Base-by-base conservation (phyloP, 2,888 invertebrate genomes). In the Hydrotaea diabolus region DNA sequence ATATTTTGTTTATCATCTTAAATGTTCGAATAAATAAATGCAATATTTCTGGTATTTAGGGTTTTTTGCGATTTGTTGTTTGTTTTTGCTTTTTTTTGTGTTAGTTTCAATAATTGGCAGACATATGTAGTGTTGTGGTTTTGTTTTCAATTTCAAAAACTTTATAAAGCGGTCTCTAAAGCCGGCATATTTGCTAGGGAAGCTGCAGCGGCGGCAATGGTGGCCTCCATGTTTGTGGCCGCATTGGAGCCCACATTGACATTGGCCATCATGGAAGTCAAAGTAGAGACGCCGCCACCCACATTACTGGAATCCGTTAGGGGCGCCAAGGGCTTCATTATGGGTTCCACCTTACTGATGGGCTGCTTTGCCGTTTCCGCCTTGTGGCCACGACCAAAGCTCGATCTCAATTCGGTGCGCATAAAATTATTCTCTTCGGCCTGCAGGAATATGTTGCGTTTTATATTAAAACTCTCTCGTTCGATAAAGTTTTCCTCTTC, bases 361-460 rank as follows among this genome's bases (percentile, higher is more conserved):
- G 21, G 0, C 1, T 82, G n/a, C 80, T 9, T 62, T 49, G 21
- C 83, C 78, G 77, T 11, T 69, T 57, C 69, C 1, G 71, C 78
- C 43, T 80, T 79, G 13, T 66, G 9, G 31, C 3, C 2, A 31
- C 82, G 76, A 8, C 69, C 77, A 71, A 83, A 87, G 39, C 82
- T 80, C 13, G 87, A 87, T 87, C 90, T 90, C 69, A 92, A 87
- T 87, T 93, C 93, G 17, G 91, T 91, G 26, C 91, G 91, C 92
- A 92, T 93, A 69, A 93, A 93, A 80, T 93, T 93, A 79, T 93
- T 93, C 85, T 92, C 91, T 86, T 93, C 92, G 36, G 90, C 90
- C 88, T 93, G 92, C 84, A 92, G 81, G 79, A 93, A 93, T 69
- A 93, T 91, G 82, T 93, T 93, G 2, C 89, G 90, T 85, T 92